These are phyloP conservation scores for Nephrocerus scutellatus DNA, from an alignment of 2,888 invertebrate species.

Conservation along the genomic window DNA sequence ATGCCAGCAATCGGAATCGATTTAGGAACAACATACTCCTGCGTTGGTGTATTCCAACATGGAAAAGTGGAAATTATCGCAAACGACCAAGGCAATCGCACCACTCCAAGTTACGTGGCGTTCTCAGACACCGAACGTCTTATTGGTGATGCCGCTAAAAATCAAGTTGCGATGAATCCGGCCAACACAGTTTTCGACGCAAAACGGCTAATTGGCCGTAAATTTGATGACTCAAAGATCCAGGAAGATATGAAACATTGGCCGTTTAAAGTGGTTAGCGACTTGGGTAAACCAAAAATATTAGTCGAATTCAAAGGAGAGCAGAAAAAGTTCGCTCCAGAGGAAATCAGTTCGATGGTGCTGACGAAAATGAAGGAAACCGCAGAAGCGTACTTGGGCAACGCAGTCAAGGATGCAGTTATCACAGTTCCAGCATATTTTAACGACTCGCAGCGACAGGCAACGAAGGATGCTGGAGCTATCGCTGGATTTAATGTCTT, in stretches of 20 bases:
- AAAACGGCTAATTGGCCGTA: conserved; percentile 87
- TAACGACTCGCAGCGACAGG: conserved; percentile 83
- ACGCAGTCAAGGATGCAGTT: conserved; percentile 76
- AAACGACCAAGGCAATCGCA: conserved; percentile 75
- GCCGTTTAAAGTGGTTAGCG: conserved; percentile 82
- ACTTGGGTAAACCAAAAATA: conserved; percentile 73
- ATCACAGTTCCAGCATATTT: conserved; percentile 89
- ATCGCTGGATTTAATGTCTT: conserved; percentile 86
- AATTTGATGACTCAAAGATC: conserved; percentile 81
- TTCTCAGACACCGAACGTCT: conserved; percentile 79
- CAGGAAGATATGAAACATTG: conserved; percentile 92
- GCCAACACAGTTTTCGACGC: conserved; percentile 89
- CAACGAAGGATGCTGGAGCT: conserved; percentile 89
- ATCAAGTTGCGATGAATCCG: conserved; percentile 82
- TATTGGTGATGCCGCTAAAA: conserved; percentile 77
- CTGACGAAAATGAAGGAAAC: conserved; percentile 90
- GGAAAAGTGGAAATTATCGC: conserved; percentile 79
- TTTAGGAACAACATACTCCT: conserved; percentile 80
- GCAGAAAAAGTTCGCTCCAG: conserved; percentile 79
- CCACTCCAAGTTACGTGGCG: conserved; percentile 72
- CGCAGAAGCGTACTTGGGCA: conserved; percentile 81
- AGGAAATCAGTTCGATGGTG: conserved; percentile 90
- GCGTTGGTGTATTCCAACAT: conserved; percentile 74
- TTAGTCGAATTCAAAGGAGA: conserved; percentile 84
- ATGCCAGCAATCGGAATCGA: conserved; percentile 72